Percentiles rank a stretch among this genome's conserved stretches.
phyloP scores from a whole-genome alignment of 2,797 vertebrate species.

The Typhlichthys eigenmanni region DNA sequence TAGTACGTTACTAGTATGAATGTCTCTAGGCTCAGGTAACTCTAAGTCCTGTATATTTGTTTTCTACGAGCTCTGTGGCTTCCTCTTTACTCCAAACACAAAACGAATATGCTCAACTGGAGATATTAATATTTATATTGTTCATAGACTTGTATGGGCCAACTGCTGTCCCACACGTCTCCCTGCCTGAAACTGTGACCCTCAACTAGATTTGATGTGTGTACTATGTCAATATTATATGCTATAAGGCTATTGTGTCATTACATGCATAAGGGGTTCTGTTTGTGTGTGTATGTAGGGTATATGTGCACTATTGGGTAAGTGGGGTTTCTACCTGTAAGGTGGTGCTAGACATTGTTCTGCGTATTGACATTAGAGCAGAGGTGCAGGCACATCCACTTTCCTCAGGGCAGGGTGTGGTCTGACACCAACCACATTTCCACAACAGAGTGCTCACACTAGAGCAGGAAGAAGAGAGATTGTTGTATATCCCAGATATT shows the following conservation, averaged over 20 bases:
- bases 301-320: neutral
- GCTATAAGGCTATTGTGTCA: too few relatives aligned
- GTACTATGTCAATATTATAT: too few relatives aligned
- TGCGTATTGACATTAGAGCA: constrained; percentile 49
- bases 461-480: constrained; percentile 10
- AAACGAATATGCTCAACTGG: too few relatives aligned
- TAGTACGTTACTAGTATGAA: too few relatives aligned
- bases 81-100: too few relatives aligned
- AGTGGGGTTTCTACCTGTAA: constrained; percentile 33
- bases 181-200: too few relatives aligned
- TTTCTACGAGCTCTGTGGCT: too few relatives aligned
- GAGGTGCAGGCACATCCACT: constrained; percentile 39
- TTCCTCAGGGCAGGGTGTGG: constrained; percentile 62
- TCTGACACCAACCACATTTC: constrained; percentile 53
- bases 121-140: too few relatives aligned
- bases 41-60: too few relatives aligned
- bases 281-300: neutral
- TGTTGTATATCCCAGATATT: neutral
- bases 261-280: constrained; percentile 9
- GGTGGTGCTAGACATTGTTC: constrained; percentile 44
- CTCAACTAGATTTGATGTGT: too few relatives aligned
- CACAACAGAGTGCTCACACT: constrained; percentile 41
- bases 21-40: too few relatives aligned
- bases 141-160: neutral
- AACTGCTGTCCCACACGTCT: neutral